A percentile compares a stretch with the other conserved stretches of the same genome.
Evolutionary conservation across 2,888 invertebrate species (phyloP).

Genomic region (Acrocyrtus sp.): DNA sequence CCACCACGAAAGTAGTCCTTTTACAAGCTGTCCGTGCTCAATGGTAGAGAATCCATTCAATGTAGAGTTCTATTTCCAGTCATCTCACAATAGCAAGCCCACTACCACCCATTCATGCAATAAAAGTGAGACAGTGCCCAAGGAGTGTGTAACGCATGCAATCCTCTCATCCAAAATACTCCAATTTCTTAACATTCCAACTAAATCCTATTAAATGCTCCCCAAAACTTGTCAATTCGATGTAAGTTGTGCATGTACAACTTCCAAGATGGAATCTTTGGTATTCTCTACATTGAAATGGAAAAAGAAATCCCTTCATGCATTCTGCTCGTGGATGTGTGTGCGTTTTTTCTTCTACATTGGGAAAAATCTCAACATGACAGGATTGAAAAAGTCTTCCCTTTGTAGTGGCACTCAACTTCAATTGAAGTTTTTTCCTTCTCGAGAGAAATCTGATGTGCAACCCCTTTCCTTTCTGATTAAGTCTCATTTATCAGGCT

Average conservation of each 20-base stretch:
- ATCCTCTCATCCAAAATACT: too few species aligned
- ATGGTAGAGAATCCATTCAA: not conserved
- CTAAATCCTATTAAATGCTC: constrained; percentile 8
- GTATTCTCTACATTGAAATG: too few species aligned
- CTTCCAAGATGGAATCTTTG: too few species aligned
- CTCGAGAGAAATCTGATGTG: not conserved
- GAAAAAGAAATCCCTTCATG: too few species aligned
- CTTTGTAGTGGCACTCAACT: not conserved
- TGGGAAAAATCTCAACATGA: not conserved
- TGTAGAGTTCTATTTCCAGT: not conserved
- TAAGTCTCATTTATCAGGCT: too few species aligned
- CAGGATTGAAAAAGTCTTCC: not conserved
- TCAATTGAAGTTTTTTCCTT: not conserved
- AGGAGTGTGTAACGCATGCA: not conserved
- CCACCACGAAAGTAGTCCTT: not conserved
- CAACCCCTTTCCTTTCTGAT: too few species aligned
- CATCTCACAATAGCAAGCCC: not conserved
- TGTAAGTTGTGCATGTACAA: too few species aligned
- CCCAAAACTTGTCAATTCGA: not conserved
- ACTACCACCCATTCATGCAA: not conserved
- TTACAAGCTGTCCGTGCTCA: not conserved
- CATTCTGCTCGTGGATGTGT: too few species aligned
- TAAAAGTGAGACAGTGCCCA: not conserved
- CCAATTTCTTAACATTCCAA: not conserved
- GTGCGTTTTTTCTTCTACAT: too few species aligned